Evolutionary conservation across 2,113 vertebrate species (phyloP).

Genomic region (Pithys albifrons): DNA sequence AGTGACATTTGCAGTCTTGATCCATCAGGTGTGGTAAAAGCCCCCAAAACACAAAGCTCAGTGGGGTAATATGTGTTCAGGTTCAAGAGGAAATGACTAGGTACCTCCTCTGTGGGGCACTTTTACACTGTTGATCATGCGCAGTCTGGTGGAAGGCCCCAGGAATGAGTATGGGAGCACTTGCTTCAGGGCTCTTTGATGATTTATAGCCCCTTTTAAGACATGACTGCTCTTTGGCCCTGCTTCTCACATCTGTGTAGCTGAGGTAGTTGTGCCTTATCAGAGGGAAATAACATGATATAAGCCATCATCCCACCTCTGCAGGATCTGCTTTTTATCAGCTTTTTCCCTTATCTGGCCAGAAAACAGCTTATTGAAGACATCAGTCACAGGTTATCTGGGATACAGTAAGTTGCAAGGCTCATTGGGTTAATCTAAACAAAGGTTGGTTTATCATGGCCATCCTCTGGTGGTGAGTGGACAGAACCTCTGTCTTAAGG

Average conservation of each 20-base stretch:
- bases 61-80: neutral
- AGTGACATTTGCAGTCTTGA: neutral
- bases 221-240: neutral
- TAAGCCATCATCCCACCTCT: neutral
- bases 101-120: neutral
- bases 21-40: neutral
- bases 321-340: neutral
- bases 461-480: neutral
- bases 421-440: neutral
- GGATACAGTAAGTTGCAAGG: neutral
- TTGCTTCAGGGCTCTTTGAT: neutral
- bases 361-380: neutral
- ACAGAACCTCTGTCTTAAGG: neutral
- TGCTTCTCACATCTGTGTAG: neutral
- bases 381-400: neutral
- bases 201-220: neutral
- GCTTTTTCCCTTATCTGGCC: neutral
- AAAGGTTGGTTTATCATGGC: neutral
- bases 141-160: neutral
- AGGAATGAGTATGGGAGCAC: neutral
- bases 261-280: neutral
- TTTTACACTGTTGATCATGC: neutral
- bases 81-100: neutral
- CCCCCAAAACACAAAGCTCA: neutral
- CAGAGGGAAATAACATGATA: neutral